These are phyloP conservation scores for Cephus sareptanus DNA, from an alignment of 2,888 invertebrate species.

Conservation along the genomic window DNA sequence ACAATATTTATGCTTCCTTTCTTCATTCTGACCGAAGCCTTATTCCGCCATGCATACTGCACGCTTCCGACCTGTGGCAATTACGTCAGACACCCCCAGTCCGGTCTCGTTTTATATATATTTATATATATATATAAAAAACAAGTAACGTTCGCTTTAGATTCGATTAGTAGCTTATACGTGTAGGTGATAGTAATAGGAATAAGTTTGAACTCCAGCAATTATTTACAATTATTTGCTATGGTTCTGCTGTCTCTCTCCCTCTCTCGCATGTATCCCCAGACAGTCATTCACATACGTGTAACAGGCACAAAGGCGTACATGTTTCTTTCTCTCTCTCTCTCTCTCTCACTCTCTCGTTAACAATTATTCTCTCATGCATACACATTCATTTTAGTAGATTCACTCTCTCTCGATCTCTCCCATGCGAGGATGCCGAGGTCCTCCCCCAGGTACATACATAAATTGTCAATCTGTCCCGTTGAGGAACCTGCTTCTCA, in stretches of 20 bases:
- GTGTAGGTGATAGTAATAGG: conserved; percentile 57
- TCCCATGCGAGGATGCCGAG: background rate
- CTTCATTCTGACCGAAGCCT: conserved; percentile 35
- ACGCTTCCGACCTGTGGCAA: conserved; percentile 23
- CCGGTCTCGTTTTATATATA: conserved; percentile 46
- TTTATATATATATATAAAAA: conserved; percentile 57
- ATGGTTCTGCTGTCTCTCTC: conserved; percentile 23
- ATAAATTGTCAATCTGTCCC: background rate
- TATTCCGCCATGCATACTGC: conserved; percentile 12
- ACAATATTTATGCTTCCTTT: conserved; percentile 58
- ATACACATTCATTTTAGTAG: conserved; percentile 11
- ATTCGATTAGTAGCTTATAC: conserved; percentile 54
- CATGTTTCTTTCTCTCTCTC: conserved; percentile 20
- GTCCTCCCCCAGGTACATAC: background rate
- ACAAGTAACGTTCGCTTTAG: conserved; percentile 56
- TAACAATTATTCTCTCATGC: conserved; percentile 1
- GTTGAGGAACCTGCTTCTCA: background rate
- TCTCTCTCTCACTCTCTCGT: conserved; percentile 12
- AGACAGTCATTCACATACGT: background rate
- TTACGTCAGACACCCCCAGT: conserved; percentile 40
- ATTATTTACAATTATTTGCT: conserved; percentile 62
- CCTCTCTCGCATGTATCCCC: background rate
- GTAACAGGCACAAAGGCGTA: conserved; percentile 2
- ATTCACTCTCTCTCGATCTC: background rate
- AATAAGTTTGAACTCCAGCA: conserved; percentile 63